Evolutionary conservation across 2,888 invertebrate species (phyloP).

Genomic region (Orthosia gothica): DNA sequence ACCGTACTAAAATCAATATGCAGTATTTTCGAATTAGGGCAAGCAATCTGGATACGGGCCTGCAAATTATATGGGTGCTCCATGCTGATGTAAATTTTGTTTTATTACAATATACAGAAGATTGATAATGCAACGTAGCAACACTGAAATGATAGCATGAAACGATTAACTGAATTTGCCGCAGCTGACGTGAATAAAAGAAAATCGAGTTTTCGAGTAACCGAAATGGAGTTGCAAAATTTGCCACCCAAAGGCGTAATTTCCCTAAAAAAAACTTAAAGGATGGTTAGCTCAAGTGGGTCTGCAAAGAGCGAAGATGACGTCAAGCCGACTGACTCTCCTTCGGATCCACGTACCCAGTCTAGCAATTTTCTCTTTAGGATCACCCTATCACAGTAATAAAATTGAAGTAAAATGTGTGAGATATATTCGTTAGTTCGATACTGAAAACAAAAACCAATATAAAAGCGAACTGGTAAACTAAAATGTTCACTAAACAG

Average conservation of each 20-base stretch:
- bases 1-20: slow-evolving; percentile 59
- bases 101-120: slow-evolving; percentile 41
- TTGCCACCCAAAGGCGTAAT: neutral
- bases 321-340: slow-evolving; percentile 79
- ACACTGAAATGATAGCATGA: slow-evolving; percentile 27
- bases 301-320: slow-evolving; percentile 62
- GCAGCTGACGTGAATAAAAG: slow-evolving; percentile 20
- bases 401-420: slow-evolving; percentile 25
- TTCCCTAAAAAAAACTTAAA: slow-evolving; percentile 23
- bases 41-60: slow-evolving; percentile 66
- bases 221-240: neutral
- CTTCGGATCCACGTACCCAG: slow-evolving; percentile 66
- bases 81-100: slow-evolving; percentile 29
- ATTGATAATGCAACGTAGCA: slow-evolving; percentile 27
- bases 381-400: slow-evolving; percentile 33
- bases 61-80: slow-evolving; percentile 61
- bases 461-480: slow-evolving; percentile 18
- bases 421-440: neutral
- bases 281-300: slow-evolving; percentile 18
- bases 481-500: slow-evolving; percentile 18
- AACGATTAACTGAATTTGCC: slow-evolving; percentile 40
- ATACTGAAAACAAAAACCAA: slow-evolving; percentile 18
- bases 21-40: slow-evolving; percentile 65
- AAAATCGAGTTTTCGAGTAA: neutral
- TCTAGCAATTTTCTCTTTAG: slow-evolving; percentile 71